Percentiles rank a stretch among this genome's conserved stretches.
Conservation (phyloP, 1,140 invertebrate species). For the Tetranychus cinnabarinus region DNA sequence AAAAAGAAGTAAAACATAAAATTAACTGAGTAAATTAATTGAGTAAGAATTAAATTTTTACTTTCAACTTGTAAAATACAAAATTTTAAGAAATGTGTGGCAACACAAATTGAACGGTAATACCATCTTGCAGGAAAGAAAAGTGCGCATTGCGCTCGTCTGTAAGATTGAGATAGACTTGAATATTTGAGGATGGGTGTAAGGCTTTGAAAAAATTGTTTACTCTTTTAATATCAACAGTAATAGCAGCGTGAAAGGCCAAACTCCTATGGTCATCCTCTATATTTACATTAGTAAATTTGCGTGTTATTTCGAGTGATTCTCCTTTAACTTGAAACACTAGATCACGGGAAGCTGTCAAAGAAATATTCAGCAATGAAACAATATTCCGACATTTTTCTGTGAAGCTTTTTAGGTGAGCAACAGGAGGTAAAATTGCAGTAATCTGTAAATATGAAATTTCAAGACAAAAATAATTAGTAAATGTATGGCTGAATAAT, state of each 20-base stretch:
- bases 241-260: not conserved
- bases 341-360: not conserved
- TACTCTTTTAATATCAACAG: not conserved
- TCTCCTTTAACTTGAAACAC: not conserved
- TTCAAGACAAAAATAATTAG: not conserved
- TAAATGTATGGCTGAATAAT: too few species aligned
- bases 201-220: not conserved
- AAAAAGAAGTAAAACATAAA: too few species aligned
- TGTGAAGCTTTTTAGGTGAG: not conserved
- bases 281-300: not conserved
- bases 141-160: not conserved
- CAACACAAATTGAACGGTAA: not conserved
- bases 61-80: too few species aligned
- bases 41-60: too few species aligned
- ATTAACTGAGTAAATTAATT: too few species aligned
- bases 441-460: not conserved
- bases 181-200: not conserved
- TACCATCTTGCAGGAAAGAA: not conserved
- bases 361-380: not conserved
- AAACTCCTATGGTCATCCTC: not conserved
- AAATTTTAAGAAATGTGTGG: not conserved
- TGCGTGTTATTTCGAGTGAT: not conserved
- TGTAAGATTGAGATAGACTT: not conserved
- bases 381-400: not conserved
- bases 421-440: not conserved